Evolutionary conservation across 1,140 invertebrate genomes (phyloP).

Genomic region (Steinernema feltiae): DNA sequence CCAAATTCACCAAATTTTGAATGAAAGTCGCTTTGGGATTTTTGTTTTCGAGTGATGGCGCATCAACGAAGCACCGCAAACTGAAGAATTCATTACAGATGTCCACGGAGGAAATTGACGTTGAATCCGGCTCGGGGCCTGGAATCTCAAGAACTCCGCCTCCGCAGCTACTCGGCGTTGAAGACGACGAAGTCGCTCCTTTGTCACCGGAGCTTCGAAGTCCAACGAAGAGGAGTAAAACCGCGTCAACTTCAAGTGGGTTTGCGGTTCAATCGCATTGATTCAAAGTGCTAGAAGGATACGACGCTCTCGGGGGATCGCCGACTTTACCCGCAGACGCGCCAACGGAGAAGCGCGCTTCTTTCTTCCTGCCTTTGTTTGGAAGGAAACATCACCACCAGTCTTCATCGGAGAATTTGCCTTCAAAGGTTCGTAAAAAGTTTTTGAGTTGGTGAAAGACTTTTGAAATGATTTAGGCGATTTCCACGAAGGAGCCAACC

Average conservation of each 20-base stretch:
- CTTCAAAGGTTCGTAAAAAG: constrained; percentile 1
- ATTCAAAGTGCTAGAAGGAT: not conserved
- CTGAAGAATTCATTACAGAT: too few species aligned
- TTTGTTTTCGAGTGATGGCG: not conserved
- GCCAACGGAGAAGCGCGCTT: not conserved
- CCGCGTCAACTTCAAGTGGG: not conserved
- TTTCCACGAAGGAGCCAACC: not conserved
- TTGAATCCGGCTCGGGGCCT: not conserved
- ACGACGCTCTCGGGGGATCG: not conserved
- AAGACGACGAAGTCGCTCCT: not conserved
- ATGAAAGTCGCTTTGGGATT: not conserved
- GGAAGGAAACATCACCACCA: constrained; percentile 9
- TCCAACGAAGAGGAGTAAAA: not conserved
- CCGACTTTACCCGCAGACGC: not conserved
- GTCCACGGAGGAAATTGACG: not conserved
- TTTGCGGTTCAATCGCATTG: not conserved
- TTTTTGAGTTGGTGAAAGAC: too few species aligned
- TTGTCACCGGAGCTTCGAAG: not conserved
- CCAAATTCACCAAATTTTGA: not conserved
- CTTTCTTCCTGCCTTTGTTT: not conserved
- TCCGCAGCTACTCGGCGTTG: not conserved
- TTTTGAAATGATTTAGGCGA: not conserved
- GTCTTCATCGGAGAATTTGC: not conserved
- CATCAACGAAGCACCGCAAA: too few species aligned
- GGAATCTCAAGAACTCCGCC: not conserved